Evolutionary conservation across 2,797 vertebrate species (phyloP).

Genomic region (Sebastes alutus): DNA sequence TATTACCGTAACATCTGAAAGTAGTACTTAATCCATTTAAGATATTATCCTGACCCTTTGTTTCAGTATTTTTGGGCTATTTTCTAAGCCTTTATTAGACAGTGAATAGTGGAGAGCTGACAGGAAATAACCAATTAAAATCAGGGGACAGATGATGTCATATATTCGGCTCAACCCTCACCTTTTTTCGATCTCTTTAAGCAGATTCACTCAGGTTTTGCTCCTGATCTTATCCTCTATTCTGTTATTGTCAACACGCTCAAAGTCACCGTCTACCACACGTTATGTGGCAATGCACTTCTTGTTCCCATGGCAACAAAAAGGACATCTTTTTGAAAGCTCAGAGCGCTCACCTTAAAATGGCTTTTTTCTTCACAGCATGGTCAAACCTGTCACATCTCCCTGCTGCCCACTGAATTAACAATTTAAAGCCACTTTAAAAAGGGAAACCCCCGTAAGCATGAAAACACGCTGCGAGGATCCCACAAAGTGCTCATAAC

Average conservation of each 20-base stretch:
- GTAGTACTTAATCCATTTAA: background rate
- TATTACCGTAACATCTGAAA: no score
- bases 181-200: background rate
- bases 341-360: background rate
- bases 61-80: background rate
- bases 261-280: background rate
- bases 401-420: background rate
- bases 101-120: background rate
- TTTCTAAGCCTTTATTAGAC: background rate
- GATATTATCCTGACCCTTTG: background rate
- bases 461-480: background rate
- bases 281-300: background rate
- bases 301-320: slow-evolving; percentile 39
- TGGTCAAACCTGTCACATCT: no score
- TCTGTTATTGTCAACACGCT: background rate
- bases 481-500: background rate
- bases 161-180: background rate
- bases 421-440: background rate
- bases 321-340: background rate
- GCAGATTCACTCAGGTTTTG: background rate
- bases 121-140: background rate
- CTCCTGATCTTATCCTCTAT: background rate
- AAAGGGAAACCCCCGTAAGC: background rate
- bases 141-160: background rate
- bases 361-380: background rate